Base-by-base conservation (phyloP, 1,140 invertebrate genomes). In the Heliconius congener region DNA sequence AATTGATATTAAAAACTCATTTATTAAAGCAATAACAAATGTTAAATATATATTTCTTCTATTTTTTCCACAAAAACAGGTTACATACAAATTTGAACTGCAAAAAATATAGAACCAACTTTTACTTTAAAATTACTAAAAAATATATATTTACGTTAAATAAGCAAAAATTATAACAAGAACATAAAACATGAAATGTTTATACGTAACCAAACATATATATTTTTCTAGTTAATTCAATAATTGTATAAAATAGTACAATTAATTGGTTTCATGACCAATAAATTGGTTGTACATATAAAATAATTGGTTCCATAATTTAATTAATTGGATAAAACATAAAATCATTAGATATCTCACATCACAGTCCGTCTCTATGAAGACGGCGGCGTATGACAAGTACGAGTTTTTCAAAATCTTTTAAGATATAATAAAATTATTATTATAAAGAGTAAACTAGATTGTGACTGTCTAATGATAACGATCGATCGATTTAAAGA, bases 361-460 rank as follows among this genome's bases (percentile, higher is more conserved):
- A 66, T 66, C 60, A 66, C 60, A 66, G 27, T 66, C 60, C 60
- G 60, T 66, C 60, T 66, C 60, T 30, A 66, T 9, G 60, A 66
- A 66, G 60, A 66, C 60, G 60, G 60, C 60, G 60, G 60, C 60
- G 60, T 66, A 66, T 66, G 60, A 66, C 60, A 30, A 27, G 60
- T 27, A 66, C 60, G 11, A 66, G 23, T 60, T 27, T 60, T 60
- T 60, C 13, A 46, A 46, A 60, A 60, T 60, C 55, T n/a, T 23
- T 60, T 60, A 52, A 52, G 4, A 52, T 19, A 11, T 46, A 16
- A 16, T 46, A 46, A 1, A 16, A 16, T 16, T 46, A 16, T 16
- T 8, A 19, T 52, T 52, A 52, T 52, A 52, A 19, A 52, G 16
- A 52, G 50, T 18, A 52, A 19, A 52, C 50, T 52, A 46, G 13